Evolutionary conservation across 2,888 invertebrate species (phyloP).

Genomic region (Drosophila multiciliata): DNA sequence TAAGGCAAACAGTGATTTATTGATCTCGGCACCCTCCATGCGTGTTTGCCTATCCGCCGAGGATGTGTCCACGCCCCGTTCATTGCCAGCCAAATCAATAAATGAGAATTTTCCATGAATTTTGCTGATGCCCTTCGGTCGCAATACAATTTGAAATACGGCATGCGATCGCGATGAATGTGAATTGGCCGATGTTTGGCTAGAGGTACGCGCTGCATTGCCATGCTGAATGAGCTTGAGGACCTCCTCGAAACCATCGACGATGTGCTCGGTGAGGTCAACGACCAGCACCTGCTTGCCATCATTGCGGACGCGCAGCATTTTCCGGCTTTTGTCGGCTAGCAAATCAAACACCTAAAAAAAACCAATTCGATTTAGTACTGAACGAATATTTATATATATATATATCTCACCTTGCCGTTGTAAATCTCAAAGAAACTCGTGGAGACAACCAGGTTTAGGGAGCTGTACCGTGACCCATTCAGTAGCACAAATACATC

Average conservation of each 20-base stretch:
- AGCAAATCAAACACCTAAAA: slow-evolving; percentile 92
- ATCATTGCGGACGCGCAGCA: slow-evolving; percentile 97
- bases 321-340: slow-evolving; percentile 92
- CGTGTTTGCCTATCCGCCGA: slow-evolving; percentile 97
- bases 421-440: slow-evolving; percentile 99
- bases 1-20: slow-evolving; percentile 93
- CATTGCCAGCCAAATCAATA: slow-evolving; percentile 98
- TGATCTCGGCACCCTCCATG: slow-evolving; percentile 86
- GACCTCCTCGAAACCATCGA: slow-evolving; percentile 96
- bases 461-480: slow-evolving; percentile 92
- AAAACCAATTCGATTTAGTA: background rate
- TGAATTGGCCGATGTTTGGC: slow-evolving; percentile 98
- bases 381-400: background rate
- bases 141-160: slow-evolving; percentile 98
- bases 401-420: slow-evolving; percentile 90
- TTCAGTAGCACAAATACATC: slow-evolving; percentile 95
- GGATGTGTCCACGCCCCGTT: slow-evolving; percentile 99
- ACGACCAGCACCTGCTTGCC: slow-evolving; percentile 99
- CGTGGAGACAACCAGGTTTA: slow-evolving; percentile 95
- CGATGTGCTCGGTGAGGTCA: slow-evolving; percentile 97
- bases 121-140: slow-evolving; percentile 91
- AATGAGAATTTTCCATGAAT: slow-evolving; percentile 99
- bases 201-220: slow-evolving; percentile 96
- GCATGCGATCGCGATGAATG: slow-evolving; percentile 99
- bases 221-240: slow-evolving; percentile 96